A percentile compares a stretch with the other conserved stretches of the same genome.
These are phyloP conservation scores for Pyrgus malvae DNA, from an alignment of 2,888 invertebrate genomes.

Conservation along the genomic window DNA sequence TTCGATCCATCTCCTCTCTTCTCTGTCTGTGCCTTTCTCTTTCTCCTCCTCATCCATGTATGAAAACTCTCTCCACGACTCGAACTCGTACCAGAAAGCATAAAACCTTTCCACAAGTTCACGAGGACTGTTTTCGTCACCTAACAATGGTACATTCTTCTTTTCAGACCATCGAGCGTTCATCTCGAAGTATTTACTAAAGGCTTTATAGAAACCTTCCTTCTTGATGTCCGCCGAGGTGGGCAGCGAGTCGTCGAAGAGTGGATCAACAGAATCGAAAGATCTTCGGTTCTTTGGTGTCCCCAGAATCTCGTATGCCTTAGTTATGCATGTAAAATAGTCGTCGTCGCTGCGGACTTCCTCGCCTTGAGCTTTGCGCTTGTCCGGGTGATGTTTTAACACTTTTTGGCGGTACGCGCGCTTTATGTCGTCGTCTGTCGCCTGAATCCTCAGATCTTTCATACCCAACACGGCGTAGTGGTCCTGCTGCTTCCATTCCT, in stretches of 20 bases:
- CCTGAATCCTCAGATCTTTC: conserved; percentile 89
- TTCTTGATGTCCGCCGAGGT: conserved; percentile 87
- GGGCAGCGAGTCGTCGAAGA: conserved; percentile 95
- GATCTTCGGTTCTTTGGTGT: conserved; percentile 91
- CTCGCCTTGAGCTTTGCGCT: conserved; percentile 95
- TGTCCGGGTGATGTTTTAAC: conserved; percentile 98
- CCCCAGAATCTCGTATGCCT: conserved; percentile 96
- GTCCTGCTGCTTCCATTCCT: conserved; percentile 98
- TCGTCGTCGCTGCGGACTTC: conserved; percentile 95
- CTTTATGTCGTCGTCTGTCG: conserved; percentile 96
- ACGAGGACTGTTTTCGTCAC: conserved; percentile 87
- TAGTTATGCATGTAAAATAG: conserved; percentile 99
- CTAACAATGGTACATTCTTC: conserved; percentile 91
- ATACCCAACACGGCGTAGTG: conserved; percentile 98
- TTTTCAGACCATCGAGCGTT: conserved; percentile 96
- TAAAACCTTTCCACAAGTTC: conserved; percentile 96
- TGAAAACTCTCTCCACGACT: conserved; percentile 99
- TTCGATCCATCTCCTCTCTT: conserved; percentile 98
- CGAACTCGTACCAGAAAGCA: conserved; percentile 98
- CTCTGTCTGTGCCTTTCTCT: conserved; percentile 97
- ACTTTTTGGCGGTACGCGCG: conserved; percentile 91
- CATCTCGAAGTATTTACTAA: conserved; percentile 86
- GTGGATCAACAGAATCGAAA: conserved; percentile 98
- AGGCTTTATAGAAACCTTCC: conserved; percentile 87
- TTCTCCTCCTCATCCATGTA: conserved; percentile 99